phyloP scores from a whole-genome alignment of 2,797 vertebrate genomes.

The Neosilurus mollespiculum region DNA sequence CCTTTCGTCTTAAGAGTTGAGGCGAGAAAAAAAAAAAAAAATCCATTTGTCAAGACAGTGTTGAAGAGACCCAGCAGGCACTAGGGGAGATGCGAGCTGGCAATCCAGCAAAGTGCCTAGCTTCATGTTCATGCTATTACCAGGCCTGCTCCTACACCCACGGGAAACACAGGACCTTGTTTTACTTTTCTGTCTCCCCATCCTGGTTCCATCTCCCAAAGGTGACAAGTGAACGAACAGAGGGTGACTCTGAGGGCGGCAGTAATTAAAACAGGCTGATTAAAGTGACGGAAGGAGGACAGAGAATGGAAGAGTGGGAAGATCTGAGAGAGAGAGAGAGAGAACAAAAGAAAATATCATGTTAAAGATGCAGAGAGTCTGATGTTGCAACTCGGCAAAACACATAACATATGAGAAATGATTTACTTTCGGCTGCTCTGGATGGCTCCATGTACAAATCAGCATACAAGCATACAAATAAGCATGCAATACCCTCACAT shows the following conservation, averaged over 20 bases:
- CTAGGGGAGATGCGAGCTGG: conserved; percentile 53
- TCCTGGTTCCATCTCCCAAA: conserved; percentile 56
- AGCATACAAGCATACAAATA: no score
- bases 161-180: conserved; percentile 50
- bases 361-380: background rate
- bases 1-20: conserved; percentile 37
- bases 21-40: conserved; percentile 59
- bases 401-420: background rate
- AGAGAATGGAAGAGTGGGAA: conserved; percentile 45
- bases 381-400: background rate
- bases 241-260: conserved; percentile 59
- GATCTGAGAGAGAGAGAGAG: background rate
- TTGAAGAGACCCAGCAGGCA: conserved; percentile 49
- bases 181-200: conserved; percentile 44
- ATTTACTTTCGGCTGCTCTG: background rate
- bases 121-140: conserved; percentile 52
- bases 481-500: background rate
- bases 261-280: conserved; percentile 72
- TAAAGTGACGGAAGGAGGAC: conserved; percentile 71
- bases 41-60: conserved; percentile 65
- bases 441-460: background rate
- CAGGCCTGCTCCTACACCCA: conserved; percentile 49
- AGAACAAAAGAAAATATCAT: conserved; percentile 18
- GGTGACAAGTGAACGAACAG: conserved; percentile 59
- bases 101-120: conserved; percentile 58